Evolutionary conservation across 1,140 invertebrate genomes (phyloP).

Genomic region (Whitmania pigra): DNA sequence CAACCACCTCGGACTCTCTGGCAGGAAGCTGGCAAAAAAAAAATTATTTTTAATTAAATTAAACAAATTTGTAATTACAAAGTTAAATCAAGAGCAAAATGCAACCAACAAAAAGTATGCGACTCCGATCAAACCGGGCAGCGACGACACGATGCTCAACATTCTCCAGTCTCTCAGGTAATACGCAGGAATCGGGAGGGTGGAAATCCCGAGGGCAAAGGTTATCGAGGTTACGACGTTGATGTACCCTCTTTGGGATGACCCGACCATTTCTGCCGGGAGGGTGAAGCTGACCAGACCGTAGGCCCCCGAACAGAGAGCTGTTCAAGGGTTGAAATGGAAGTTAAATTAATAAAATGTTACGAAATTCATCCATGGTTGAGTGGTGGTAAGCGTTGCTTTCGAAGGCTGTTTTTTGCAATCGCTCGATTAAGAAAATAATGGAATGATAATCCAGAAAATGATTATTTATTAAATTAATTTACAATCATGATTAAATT

Average conservation of each 20-base stretch:
- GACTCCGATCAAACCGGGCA: constrained; percentile 48
- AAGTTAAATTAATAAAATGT: not conserved
- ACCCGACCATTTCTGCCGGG: constrained; percentile 57
- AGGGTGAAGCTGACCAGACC: constrained; percentile 22
- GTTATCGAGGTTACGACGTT: constrained; percentile 50
- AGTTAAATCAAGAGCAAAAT: not conserved
- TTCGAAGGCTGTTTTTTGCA: no score
- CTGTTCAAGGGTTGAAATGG: not conserved
- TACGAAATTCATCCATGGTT: no score
- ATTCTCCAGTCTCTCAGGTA: constrained; percentile 57
- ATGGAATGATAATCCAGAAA: no score
- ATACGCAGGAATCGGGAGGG: constrained; percentile 57
- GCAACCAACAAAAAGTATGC: constrained; percentile 14
- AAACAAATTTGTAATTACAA: no score
- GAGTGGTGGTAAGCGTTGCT: no score
- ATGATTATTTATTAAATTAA: no score
- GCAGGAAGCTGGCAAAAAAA: not conserved
- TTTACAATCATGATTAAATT: no score
- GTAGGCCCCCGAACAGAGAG: constrained; percentile 15
- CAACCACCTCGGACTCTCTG: constrained; percentile 28
- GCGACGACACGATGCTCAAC: constrained; percentile 57
- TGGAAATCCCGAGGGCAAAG: constrained; percentile 60
- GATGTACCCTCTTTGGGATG: constrained; percentile 54
- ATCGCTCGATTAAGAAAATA: no score
- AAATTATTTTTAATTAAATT: no score